Evolutionary conservation across 2,113 vertebrate genomes (phyloP).

Genomic region (Typhlomys cinereus): DNA sequence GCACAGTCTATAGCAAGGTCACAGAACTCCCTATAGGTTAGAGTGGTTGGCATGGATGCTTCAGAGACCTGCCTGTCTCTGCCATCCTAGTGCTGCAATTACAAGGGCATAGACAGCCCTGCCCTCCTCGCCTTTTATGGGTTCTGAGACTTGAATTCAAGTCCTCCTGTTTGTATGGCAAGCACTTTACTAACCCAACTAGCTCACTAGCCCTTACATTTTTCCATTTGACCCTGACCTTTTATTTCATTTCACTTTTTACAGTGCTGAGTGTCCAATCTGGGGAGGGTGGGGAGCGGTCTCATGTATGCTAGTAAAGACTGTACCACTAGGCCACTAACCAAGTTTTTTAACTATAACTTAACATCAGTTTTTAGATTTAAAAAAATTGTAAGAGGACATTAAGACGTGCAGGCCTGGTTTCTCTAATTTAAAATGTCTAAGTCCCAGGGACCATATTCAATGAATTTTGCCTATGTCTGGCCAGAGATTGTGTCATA

Average conservation of each 20-base stretch:
- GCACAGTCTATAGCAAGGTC: no score
- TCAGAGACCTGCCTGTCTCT: not conserved
- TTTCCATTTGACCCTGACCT: not conserved
- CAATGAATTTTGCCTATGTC: not conserved
- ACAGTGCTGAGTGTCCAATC: not conserved
- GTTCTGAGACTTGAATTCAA: not conserved
- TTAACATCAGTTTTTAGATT: slow-evolving; percentile 16
- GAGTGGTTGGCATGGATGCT: not conserved
- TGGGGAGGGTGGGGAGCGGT: no score
- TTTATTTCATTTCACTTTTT: no score
- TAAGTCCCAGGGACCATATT: not conserved
- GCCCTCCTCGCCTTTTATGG: not conserved
- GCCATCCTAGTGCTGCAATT: not conserved
- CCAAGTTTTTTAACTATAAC: not conserved
- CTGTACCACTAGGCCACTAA: not conserved
- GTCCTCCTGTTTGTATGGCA: no score
- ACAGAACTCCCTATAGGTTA: no score
- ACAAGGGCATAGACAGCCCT: not conserved
- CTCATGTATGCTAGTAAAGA: not conserved
- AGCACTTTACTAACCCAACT: not conserved
- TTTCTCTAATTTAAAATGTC: not conserved
- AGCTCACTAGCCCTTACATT: not conserved
- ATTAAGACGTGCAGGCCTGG: not conserved
- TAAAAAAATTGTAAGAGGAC: not conserved
- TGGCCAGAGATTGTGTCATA: not conserved